These are phyloP conservation scores for Candidula unifasciata DNA, from an alignment of 2,888 invertebrate genomes.

Conservation along the genomic window DNA sequence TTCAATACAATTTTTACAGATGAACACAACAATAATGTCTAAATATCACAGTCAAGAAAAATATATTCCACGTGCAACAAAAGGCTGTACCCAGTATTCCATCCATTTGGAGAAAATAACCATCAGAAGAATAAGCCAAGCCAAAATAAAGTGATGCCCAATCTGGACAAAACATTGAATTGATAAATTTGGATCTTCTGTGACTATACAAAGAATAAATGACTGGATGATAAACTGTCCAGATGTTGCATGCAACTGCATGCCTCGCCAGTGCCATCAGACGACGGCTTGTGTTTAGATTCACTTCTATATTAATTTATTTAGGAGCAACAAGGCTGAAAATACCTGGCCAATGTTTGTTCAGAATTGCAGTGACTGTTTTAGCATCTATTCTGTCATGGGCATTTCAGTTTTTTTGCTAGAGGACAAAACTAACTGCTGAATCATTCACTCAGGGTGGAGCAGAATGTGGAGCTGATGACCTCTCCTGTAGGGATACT, in stretches of 20 bases:
- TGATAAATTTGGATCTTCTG: background rate
- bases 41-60: conserved; percentile 8
- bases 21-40: background rate
- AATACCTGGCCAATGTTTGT: background rate
- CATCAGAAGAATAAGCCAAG: background rate
- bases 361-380: background rate
- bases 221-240: background rate
- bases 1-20: background rate
- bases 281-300: background rate
- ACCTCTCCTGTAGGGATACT: conserved; percentile 47
- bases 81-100: background rate
- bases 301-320: background rate
- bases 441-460: conserved; percentile 12
- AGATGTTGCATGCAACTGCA: background rate
- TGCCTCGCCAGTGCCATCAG: background rate
- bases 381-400: background rate
- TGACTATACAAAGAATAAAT: too few relatives aligned
- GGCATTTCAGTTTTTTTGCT: background rate
- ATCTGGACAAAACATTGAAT: background rate
- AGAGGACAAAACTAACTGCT: background rate
- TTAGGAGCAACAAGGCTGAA: background rate
- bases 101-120: background rate
- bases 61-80: conserved; percentile 17
- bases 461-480: background rate
- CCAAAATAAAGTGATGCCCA: background rate